Evolutionary conservation across 2,888 invertebrate species (phyloP), one percentile per base, ranked within the genome.

Genomic region (Acronicta psi): DNA sequence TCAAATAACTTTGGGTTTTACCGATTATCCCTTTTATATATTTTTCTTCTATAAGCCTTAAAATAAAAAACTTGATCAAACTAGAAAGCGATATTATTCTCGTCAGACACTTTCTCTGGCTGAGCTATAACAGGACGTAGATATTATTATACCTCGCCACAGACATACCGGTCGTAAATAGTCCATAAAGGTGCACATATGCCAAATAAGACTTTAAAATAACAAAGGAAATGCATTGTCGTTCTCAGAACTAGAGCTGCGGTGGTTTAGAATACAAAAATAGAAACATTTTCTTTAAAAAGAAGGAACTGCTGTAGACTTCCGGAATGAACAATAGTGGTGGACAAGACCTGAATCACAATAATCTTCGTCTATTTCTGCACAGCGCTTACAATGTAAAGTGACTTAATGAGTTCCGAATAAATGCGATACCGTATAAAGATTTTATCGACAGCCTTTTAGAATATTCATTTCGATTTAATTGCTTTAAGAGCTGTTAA

Each of bases 251-350:
- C 59, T 80, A 79, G 80, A 76, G 49, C 63, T 57, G 7, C 52
- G 29, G 13, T 34, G 64, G 75, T 14, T 40, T 44, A 37, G 81
- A 77, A 81, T 80, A 76, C 67, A 53, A 72, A 78, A 44, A 29
- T 44, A 41, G 43, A 29, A 29, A 50, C 50, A 68, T 73, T 73
- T 74, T 75, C 59, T 74, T 60, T 68, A 71, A 70, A 75, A 76
- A 75, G 66, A n/a, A 76, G 77, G 79, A 80, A 75, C 76, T 66
- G 53, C 31, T 55, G 43, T 65, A 72, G 78, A 79, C 83, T 83
- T 83, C 84, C 84, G 77, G 65, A 69, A 66, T n/a, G 67, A 74
- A 81, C 83, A 83, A 81, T 81, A 67, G 74, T 59, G 34, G 11
- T 29, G 34, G 9, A 73, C 77, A 73, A 69, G 80, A 59, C 59